A percentile compares a stretch with the other conserved stretches of the same genome.
These are phyloP conservation scores for Batillaria attramentaria DNA, from an alignment of 1,140 invertebrate species.

Conservation along the genomic window DNA sequence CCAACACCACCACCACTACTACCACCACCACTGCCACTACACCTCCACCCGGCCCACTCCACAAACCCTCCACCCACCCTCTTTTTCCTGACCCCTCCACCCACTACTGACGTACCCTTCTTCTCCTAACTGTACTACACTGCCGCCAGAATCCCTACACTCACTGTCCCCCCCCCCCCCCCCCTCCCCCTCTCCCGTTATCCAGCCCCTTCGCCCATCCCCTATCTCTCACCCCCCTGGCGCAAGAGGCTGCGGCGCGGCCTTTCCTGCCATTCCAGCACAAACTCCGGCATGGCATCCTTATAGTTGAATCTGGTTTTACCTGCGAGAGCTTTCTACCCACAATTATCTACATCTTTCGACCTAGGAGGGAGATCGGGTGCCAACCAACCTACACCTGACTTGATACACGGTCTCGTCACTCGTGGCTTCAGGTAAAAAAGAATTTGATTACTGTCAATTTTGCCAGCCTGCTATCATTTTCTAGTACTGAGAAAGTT, in stretches of 20 bases:
- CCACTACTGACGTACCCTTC: neutral
- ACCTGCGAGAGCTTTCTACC: constrained; percentile 13
- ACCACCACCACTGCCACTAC: too few species aligned
- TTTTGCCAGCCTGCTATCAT: too few species aligned
- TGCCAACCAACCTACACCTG: constrained; percentile 5
- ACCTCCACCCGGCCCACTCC: too few species aligned
- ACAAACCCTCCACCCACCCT: too few species aligned
- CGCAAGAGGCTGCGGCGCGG: neutral
- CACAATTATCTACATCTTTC: constrained; percentile 17
- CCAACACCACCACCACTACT: too few species aligned
- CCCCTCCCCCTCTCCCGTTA: neutral
- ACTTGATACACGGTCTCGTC: neutral
- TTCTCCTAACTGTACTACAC: neutral
- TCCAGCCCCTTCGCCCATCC: neutral
- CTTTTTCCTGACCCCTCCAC: neutral
- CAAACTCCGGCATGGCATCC: constrained; percentile 14
- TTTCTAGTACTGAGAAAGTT: too few species aligned
- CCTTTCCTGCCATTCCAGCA: neutral
- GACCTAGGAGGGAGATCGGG: neutral
- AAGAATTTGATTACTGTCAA: neutral
- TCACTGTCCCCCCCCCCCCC: neutral
- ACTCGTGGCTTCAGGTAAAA: constrained; percentile 15
- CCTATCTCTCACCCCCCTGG: neutral
- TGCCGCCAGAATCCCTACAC: neutral
- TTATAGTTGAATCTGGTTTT: constrained; percentile 18